Evolutionary conservation across 2,113 vertebrate genomes (phyloP).

Genomic region (Hippolais icterina): DNA sequence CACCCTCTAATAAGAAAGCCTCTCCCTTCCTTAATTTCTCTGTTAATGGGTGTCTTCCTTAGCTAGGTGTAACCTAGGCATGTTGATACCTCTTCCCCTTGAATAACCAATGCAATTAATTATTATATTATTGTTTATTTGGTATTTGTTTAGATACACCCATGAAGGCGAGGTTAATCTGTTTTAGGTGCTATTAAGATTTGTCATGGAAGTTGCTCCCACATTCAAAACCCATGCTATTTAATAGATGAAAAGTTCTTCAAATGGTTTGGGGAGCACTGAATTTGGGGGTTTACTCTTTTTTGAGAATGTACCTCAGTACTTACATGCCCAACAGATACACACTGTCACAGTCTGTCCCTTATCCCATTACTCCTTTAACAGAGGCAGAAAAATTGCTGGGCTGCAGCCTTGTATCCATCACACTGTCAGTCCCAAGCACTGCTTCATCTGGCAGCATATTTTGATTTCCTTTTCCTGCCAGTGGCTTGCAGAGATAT

Average conservation of each 20-base stretch:
- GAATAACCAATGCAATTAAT: slow-evolving; percentile 35
- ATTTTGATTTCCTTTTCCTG: neutral
- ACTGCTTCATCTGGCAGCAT: neutral
- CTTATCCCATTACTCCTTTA: neutral
- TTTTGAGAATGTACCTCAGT: neutral
- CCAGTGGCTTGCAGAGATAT: neutral
- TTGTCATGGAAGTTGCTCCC: neutral
- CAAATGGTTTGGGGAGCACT: neutral
- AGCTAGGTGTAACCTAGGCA: neutral
- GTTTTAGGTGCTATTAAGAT: neutral
- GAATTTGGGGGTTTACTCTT: neutral
- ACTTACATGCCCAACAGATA: neutral
- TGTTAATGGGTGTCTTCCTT: slow-evolving; percentile 32
- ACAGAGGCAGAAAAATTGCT: neutral
- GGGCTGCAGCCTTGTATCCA: neutral
- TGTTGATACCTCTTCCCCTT: neutral
- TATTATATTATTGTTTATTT: slow-evolving; percentile 8
- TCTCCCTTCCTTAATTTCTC: slow-evolving; percentile 43
- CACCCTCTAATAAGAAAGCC: slow-evolving; percentile 39
- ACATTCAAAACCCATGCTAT: neutral
- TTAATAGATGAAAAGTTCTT: slow-evolving; percentile 4
- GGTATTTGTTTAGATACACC: neutral
- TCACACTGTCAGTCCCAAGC: accelerated
- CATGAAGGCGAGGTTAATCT: neutral
- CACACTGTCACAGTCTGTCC: neutral